Evolutionary conservation across 2,888 invertebrate genomes (phyloP).

Genomic region (Ornithoptera alexandrae): DNA sequence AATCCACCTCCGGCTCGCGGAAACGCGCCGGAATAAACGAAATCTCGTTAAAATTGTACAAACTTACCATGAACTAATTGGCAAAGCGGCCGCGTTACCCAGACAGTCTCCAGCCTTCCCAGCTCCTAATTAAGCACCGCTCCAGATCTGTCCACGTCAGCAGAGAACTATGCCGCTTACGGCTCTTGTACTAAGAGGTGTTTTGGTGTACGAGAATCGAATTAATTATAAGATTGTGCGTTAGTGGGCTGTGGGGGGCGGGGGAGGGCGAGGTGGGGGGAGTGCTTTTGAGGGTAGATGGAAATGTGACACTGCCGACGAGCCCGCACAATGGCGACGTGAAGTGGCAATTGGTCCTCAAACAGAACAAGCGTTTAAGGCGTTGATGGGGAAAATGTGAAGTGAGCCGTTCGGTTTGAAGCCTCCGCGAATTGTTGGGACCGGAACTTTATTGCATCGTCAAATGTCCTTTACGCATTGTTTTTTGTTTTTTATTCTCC

Average conservation of each 20-base stretch:
- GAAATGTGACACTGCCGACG: constrained; percentile 61
- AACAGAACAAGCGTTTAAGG: constrained; percentile 62
- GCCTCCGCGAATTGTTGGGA: not conserved
- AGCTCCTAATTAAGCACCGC: constrained; percentile 63
- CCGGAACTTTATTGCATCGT: too few species aligned
- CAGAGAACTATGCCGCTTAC: constrained; percentile 40
- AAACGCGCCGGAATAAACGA: constrained; percentile 34
- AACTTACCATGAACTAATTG: constrained; percentile 68
- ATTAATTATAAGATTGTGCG: constrained; percentile 39
- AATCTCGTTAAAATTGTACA: constrained; percentile 67
- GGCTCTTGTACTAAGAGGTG: constrained; percentile 36
- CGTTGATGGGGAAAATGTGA: constrained; percentile 42
- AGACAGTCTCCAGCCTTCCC: constrained; percentile 51
- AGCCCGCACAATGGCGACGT: constrained; percentile 57
- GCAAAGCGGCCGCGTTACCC: constrained; percentile 50
- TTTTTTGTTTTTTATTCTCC: too few species aligned
- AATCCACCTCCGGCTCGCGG: constrained; percentile 30
- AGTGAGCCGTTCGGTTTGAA: not conserved
- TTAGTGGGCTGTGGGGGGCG: too few species aligned
- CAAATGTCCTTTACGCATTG: too few species aligned
- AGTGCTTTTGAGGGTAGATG: constrained; percentile 51
- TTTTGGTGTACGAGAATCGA: constrained; percentile 37
- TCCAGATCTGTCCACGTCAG: constrained; percentile 50
- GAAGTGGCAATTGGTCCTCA: constrained; percentile 69
- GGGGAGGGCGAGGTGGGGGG: constrained; percentile 27